phyloP scores from a whole-genome alignment of 2,113 vertebrate species.

The Corythaixoides concolor region DNA sequence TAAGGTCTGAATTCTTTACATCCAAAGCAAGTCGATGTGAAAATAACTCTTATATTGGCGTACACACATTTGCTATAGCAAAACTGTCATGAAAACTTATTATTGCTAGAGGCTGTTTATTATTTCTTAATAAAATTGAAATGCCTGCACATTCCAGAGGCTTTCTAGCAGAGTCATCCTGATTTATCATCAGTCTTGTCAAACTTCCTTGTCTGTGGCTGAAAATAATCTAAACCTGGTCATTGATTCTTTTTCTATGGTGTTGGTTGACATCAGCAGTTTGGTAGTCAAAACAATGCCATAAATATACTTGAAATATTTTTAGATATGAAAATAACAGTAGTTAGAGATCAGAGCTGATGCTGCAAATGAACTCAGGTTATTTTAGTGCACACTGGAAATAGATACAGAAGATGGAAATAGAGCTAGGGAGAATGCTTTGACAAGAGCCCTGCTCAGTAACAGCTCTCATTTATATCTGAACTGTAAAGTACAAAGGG shows the following conservation, averaged over 20 bases:
- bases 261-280: constrained; percentile 36
- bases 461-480: background rate
- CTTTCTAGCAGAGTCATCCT: background rate
- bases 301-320: constrained; percentile 47
- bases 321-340: constrained; percentile 27
- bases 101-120: background rate
- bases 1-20: background rate
- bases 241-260: background rate
- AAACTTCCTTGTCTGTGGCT: background rate
- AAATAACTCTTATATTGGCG: background rate
- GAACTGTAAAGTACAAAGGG: background rate
- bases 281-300: constrained; percentile 49
- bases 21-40: background rate
- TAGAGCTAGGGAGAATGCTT: background rate
- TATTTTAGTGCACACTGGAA: constrained; percentile 40
- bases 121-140: constrained; percentile 34
- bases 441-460: constrained; percentile 3
- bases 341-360: constrained; percentile 29
- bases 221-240: constrained; percentile 8
- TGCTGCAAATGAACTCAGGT: background rate
- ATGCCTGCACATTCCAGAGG: background rate
- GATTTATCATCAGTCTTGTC: background rate
- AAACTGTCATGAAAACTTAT: background rate
- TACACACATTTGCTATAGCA: background rate
- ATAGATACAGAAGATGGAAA: constrained; percentile 18